Percentiles rank a stretch among this genome's conserved stretches.
Evolutionary conservation across 2,888 invertebrate species (phyloP).

Genomic region (Deroplatys truncata): DNA sequence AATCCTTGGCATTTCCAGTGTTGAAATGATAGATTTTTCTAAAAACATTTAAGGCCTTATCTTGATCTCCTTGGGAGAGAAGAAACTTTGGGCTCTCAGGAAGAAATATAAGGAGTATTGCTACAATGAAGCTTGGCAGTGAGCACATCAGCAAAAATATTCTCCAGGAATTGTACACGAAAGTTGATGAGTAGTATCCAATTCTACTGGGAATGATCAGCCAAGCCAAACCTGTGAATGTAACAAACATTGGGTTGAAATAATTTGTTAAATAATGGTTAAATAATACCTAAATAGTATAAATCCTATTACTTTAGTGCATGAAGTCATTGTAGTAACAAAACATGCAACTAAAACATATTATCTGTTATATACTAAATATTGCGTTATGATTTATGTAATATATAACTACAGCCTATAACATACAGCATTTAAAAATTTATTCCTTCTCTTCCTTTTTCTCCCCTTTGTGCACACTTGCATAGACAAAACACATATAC

Average conservation of each 20-base stretch:
- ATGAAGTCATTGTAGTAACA: too few species aligned
- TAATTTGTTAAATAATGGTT: background rate
- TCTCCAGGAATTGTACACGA: conserved; percentile 88
- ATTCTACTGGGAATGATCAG: conserved; percentile 56
- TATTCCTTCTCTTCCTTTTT: too few species aligned
- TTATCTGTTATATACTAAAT: too few species aligned
- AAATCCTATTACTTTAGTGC: too few species aligned
- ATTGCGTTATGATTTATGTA: too few species aligned
- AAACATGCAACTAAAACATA: too few species aligned
- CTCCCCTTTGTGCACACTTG: too few species aligned
- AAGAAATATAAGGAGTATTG: conserved; percentile 72
- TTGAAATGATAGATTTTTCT: conserved; percentile 76
- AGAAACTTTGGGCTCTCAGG: conserved; percentile 92
- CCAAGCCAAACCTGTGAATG: conserved; percentile 54
- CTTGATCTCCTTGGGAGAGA: conserved; percentile 70
- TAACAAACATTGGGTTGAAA: background rate
- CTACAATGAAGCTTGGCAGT: conserved; percentile 82
- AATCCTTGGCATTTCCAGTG: conserved; percentile 68
- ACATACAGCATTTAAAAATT: too few species aligned
- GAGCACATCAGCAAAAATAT: conserved; percentile 86
- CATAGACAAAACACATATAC: too few species aligned
- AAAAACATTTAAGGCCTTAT: conserved; percentile 78
- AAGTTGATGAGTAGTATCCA: conserved; percentile 61
- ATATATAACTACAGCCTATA: too few species aligned
- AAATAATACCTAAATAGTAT: too few species aligned